Evolutionary conservation across 2,113 vertebrate species (phyloP).

Genomic region (Ciconia boyciana): DNA sequence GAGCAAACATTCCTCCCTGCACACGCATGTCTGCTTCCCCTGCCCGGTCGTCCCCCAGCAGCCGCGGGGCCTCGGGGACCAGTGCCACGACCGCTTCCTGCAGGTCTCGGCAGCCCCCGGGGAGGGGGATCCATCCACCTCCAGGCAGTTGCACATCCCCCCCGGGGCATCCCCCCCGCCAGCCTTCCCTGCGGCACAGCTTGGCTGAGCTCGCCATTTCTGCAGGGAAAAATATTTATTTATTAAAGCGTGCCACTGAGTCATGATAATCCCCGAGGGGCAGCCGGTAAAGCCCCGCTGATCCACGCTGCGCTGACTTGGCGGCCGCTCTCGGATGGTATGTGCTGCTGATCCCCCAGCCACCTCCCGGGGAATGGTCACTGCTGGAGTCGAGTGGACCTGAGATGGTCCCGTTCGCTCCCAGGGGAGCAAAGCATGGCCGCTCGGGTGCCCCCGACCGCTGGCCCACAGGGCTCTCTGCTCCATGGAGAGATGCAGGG

Average conservation of each 20-base stretch:
- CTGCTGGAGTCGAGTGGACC: not conserved
- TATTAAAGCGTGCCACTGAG: not conserved
- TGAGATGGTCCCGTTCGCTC: accelerated
- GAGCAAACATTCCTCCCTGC: constrained; percentile 7
- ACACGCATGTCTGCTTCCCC: constrained; percentile 1
- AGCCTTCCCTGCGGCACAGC: not conserved
- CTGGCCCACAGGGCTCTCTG: not conserved
- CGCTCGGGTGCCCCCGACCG: accelerated
- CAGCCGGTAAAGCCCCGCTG: not conserved
- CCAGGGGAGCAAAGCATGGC: accelerated
- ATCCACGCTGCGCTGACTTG: accelerated
- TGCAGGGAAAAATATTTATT: not conserved
- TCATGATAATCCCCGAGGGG: not conserved
- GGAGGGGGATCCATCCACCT: not conserved
- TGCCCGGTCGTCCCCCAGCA: accelerated
- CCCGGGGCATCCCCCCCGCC: accelerated
- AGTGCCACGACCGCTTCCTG: accelerated
- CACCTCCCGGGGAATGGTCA: accelerated
- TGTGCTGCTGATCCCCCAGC: not conserved
- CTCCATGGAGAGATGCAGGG: not conserved
- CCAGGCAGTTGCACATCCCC: not conserved
- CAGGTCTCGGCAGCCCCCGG: accelerated
- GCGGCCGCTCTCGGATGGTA: not conserved
- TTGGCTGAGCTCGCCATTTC: not conserved
- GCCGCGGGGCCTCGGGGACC: not conserved